Evolutionary conservation across 2,113 vertebrate species (phyloP), one percentile per base, ranked within the genome.

Genomic region (Anas platyrhynchos): DNA sequence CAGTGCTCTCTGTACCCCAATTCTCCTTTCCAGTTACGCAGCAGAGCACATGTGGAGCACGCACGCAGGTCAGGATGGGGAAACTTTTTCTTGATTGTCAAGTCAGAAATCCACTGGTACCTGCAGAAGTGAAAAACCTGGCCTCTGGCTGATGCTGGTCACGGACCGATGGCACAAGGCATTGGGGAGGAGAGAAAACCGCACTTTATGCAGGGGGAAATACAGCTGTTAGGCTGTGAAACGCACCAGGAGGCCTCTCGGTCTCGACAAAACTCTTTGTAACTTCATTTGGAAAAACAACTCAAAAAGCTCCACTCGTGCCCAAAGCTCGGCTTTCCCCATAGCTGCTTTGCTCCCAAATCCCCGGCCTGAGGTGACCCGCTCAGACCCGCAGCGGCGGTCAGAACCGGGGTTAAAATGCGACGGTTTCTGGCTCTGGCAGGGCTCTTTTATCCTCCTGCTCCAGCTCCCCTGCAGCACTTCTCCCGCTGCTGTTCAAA

Each of bases 391-490:
- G 10, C 0, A 54, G 79, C 5, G 3, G 52, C 44, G 93, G 23
- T 32, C 52, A 68, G 48, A 65, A 41, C 2, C 67, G 65, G 62
- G 36, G 29, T 41, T 87, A 62, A 73, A 81, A 75, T 25, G n/a
- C 7, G 61, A 48, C 13, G 29, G 10, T 32, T 68, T 68, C 63
- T 38, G 29, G 38, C 20, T 88, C 38, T 46, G 29, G 0, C 16
- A 7, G 5, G 43, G 38, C 25, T 67, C 43, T 73, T 54, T 21
- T 11, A 36, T 15, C 81, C 61, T 73, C 48, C 73, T 1, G 6
- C 34, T 41, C 26, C 2, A 0, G 12, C 46, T 79, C n/a, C n/a
- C 0, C 46, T 22, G 0, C 29, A 52, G 46, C 32, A 26, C n/a
- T 29, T 38, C 32, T 80, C 50, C 65, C 76, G 7, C 59, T 85